Base-by-base conservation (phyloP, 1,140 invertebrate genomes). In the Vanessa tameamea region DNA sequence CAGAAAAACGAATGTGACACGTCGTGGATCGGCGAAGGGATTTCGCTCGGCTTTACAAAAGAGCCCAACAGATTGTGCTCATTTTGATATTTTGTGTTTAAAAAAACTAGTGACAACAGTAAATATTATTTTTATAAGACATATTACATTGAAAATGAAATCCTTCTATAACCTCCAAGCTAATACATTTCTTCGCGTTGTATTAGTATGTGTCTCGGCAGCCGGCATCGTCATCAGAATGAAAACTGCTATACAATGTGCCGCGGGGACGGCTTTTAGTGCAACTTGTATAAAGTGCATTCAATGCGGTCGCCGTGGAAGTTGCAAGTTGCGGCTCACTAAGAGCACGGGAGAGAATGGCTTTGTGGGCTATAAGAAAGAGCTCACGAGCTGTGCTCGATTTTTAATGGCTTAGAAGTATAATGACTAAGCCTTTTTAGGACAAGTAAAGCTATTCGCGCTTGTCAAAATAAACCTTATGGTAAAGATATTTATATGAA, bases 361-460 rank as follows among this genome's bases (percentile, higher is more conserved):
- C 66, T 69, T 69, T 69, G 31, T 14, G 53, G 47, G 66, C 65
- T 51, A 6, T 47, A 55, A 51, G 53, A 67, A 67, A 47, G n/a
- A 16, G 43, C 64, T 65, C 47, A 48, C 37, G 20, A 26, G 65
- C 65, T 43, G 63, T 16, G 26, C 20, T 67, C 65, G 50, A 53
- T 55, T 43, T 43, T 66, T 68, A 69, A 69, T 69, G 43, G 66
- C 53, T 69, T 69, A 57, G 53, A 23, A 13, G 57, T 14, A 57
- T 57, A 61, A 57, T 57, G 53, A 57, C 53, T 23, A 23, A 23
- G 16, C 53, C 53, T 57, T 57, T 23, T 53, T 53, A 20, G 53
- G 16, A 23, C 53, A 57, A 57, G 16, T 53, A 16, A 6, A 57
- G 53, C 20, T 12, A 57, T n/a, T 57, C 12, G 20, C 9, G 53